Conservation (phyloP, 1,140 invertebrate genomes). For the Argopecten irradians region DNA sequence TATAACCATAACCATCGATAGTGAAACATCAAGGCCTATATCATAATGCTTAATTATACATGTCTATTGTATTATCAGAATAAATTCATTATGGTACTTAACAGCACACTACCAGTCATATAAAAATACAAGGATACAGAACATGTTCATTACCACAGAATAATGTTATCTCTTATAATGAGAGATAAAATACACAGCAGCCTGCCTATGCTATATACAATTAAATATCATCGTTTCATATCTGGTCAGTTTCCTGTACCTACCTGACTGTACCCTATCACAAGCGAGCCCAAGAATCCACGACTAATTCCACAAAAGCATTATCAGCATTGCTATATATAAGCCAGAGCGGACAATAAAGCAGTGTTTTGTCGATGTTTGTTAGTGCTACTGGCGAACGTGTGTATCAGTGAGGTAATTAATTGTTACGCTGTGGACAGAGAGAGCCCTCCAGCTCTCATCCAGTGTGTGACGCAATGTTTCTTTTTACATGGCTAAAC, state of each 20-base stretch:
- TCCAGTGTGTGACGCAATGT: background rate
- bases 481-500: background rate
- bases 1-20: too few species aligned
- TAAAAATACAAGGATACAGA: background rate
- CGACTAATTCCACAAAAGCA: background rate
- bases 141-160: background rate
- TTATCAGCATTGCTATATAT: background rate
- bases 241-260: background rate
- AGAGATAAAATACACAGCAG: background rate
- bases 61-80: background rate
- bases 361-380: background rate
- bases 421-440: background rate
- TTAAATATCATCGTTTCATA: background rate
- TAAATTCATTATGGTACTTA: background rate
- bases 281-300: background rate
- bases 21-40: too few species aligned
- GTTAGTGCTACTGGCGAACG: background rate
- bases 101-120: background rate
- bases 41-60: background rate
- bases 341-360: background rate
- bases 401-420: background rate
- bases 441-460: background rate
- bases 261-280: background rate
- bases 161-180: background rate
- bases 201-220: background rate